phyloP scores from a whole-genome alignment of 2,797 vertebrate species.

The Chanos chanos region DNA sequence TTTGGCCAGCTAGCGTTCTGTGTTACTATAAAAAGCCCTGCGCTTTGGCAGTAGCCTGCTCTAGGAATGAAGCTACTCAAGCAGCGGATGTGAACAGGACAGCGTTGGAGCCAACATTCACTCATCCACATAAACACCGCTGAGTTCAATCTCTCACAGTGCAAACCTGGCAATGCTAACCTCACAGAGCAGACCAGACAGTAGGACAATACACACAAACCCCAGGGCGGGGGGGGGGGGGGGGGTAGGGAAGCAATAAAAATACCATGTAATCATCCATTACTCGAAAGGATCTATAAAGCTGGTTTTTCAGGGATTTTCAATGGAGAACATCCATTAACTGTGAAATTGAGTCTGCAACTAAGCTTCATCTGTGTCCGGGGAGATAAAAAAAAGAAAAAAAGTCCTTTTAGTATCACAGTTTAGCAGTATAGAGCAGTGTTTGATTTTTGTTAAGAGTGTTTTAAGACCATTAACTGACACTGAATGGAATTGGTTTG shows the following conservation, averaged over 20 bases:
- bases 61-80: neutral
- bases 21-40: neutral
- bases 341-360: too few relatives aligned
- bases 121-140: slow-evolving; percentile 30
- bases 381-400: too few relatives aligned
- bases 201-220: neutral
- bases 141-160: neutral
- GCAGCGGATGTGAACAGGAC: slow-evolving; percentile 14
- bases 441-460: too few relatives aligned
- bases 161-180: neutral
- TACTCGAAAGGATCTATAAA: too few relatives aligned
- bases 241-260: neutral
- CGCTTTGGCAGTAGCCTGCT: slow-evolving; percentile 9
- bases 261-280: neutral
- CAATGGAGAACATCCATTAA: too few relatives aligned
- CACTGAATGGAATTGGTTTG: too few relatives aligned
- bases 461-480: too few relatives aligned
- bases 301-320: too few relatives aligned
- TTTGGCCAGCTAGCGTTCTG: too few relatives aligned
- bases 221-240: neutral
- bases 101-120: slow-evolving; percentile 23
- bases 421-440: too few relatives aligned
- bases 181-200: slow-evolving; percentile 22
- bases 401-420: too few relatives aligned
- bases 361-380: too few relatives aligned